Base-by-base conservation (phyloP, 2,888 invertebrate species). In the Drosophila tanythrix region DNA sequence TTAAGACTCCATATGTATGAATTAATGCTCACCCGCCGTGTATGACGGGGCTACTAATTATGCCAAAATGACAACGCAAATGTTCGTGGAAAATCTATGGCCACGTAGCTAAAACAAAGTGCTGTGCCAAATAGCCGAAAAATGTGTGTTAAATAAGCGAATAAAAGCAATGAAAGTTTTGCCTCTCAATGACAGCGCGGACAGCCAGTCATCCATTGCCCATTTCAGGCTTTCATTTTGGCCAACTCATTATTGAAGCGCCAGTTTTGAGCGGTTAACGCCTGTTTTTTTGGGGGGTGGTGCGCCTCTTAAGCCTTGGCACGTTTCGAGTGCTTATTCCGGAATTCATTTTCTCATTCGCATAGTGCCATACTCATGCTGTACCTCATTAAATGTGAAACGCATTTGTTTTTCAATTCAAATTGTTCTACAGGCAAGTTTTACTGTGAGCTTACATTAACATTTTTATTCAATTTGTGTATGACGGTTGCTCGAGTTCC, bases 61-160 rank as follows among this genome's bases (percentile, higher is more conserved):
- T 79, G 72, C 48, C 70, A 36, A 74, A 86, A 88, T 87, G 86
- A 87, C 89, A 78, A 55, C 62, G 88, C 86, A 79, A 72, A 78
- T 81, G 50, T 75, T 71, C 8, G 61, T 29, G 64, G 69, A 66
- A 78, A 77, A 71, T 69, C 77, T 63, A 57, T 73, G 57, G 61
- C 56, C 72, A 71, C 66, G 70, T 76, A 70, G 66, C 64, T 29
- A 43, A 51, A 58, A 63, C 48, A 63, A 84, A 83, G 66, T 56
- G 62, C 62, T 69, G 56, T 51, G 67, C 71, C 81, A 89, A 85
- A 85, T 81, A 69, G 69, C 76, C 88, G 76, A 76, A 76, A 83
- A 88, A 87, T 87, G 29, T 81, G 84, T 85, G 84, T 87, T 89
- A 89, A 85, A 85, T 85, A 87, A 84, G 88, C 89, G 84, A 57